Conservation (phyloP, 2,888 invertebrate genomes). For the Achlya flavicornis region DNA sequence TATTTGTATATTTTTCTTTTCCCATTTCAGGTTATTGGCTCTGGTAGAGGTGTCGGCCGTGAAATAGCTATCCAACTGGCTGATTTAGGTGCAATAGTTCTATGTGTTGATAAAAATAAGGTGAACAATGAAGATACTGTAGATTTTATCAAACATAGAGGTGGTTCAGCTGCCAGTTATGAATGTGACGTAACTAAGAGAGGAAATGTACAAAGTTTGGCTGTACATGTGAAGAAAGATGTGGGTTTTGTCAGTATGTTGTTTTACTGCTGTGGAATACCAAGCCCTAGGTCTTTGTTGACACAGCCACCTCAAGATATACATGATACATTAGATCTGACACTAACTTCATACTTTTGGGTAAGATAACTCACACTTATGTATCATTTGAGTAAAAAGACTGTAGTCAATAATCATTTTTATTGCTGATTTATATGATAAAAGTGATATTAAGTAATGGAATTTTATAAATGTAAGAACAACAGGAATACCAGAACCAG, state of each 20-base stretch:
- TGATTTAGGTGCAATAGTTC: constrained; percentile 81
- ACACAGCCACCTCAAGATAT: constrained; percentile 79
- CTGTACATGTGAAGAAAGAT: constrained; percentile 74
- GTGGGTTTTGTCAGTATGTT: constrained; percentile 85
- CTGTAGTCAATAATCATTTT: too few relatives aligned
- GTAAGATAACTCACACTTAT: constrained; percentile 53
- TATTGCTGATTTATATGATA: too few relatives aligned
- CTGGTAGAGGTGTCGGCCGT: constrained; percentile 87
- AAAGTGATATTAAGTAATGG: too few relatives aligned
- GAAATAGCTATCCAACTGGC: constrained; percentile 85
- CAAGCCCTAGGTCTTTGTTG: constrained; percentile 83
- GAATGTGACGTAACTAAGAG: constrained; percentile 83
- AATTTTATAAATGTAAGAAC: too few relatives aligned
- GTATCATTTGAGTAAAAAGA: too few relatives aligned
- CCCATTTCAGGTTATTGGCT: constrained; percentile 85
- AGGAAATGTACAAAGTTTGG: constrained; percentile 73
- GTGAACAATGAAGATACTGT: constrained; percentile 77
- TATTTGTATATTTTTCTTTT: background rate
- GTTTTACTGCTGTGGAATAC: constrained; percentile 86
- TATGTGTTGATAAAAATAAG: constrained; percentile 87
- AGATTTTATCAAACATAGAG: constrained; percentile 68
- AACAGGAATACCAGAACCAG: too few relatives aligned
- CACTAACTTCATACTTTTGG: constrained; percentile 86
- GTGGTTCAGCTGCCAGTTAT: constrained; percentile 77
- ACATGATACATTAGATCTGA: constrained; percentile 81